phyloP scores from a whole-genome alignment of 1,140 invertebrate genomes.

The Elymnias hypermnestra region DNA sequence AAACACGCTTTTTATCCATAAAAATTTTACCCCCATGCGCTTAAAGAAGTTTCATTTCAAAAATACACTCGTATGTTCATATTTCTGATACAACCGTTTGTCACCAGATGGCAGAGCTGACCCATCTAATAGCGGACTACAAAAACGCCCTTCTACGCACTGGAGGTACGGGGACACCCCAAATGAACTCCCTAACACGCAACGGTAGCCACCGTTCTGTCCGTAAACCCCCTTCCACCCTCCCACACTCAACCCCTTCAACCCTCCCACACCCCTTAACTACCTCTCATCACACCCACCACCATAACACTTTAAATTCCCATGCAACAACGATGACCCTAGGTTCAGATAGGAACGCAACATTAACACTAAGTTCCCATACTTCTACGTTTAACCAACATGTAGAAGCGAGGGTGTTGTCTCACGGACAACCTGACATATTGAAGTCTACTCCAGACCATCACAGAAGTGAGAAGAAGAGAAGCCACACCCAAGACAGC shows the following conservation, averaged over 20 bases:
- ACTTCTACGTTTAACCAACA: slow-evolving; percentile 58
- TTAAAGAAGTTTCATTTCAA: too few relatives aligned
- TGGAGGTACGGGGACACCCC: slow-evolving; percentile 84
- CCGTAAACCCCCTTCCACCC: slow-evolving; percentile 49
- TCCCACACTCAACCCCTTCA: slow-evolving; percentile 45
- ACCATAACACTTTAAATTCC: slow-evolving; percentile 76
- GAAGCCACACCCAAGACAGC: slow-evolving; percentile 75
- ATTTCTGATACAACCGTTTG: too few relatives aligned
- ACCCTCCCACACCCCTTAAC: background rate
- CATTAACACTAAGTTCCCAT: slow-evolving; percentile 63
- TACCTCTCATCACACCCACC: slow-evolving; percentile 26
- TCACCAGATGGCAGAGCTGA: slow-evolving; percentile 89
- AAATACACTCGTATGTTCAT: too few relatives aligned
- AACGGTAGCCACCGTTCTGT: slow-evolving; percentile 80
- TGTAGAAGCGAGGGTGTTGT: slow-evolving; percentile 51
- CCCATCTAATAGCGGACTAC: slow-evolving; percentile 95
- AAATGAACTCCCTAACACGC: slow-evolving; percentile 88
- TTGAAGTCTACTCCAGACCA: slow-evolving; percentile 90
- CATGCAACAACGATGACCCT: slow-evolving; percentile 67
- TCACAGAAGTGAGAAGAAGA: slow-evolving; percentile 67
- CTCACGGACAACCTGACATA: slow-evolving; percentile 84
- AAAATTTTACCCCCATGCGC: too few relatives aligned
- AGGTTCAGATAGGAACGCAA: slow-evolving; percentile 57
- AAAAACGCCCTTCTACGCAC: slow-evolving; percentile 87
- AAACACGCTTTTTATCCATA: too few relatives aligned